Conservation (phyloP, 2,888 invertebrate species). For the Coecobrya sp. region DNA sequence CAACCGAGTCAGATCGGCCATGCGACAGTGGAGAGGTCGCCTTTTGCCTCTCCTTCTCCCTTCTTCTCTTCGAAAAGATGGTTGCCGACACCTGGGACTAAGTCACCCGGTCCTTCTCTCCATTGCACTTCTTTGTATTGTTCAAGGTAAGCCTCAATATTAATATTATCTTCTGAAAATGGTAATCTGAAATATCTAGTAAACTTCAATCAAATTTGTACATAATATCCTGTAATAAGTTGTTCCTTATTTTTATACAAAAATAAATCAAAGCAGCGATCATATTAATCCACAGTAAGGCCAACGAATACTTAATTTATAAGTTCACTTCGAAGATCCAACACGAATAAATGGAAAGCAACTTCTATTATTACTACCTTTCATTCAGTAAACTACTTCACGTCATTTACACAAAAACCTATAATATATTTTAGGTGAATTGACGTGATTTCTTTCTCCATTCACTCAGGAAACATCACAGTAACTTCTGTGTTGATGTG, state of each 20-base stretch:
- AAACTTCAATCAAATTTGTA: no score
- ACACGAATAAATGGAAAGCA: neutral
- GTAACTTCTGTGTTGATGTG: neutral
- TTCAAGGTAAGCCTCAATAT: conserved; percentile 86
- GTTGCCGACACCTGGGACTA: conserved; percentile 81
- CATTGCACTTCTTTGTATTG: conserved; percentile 85
- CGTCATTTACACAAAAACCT: conserved; percentile 63
- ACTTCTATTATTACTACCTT: neutral
- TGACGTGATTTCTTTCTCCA: conserved; percentile 2
- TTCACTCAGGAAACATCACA: neutral
- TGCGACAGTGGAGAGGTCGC: conserved; percentile 86
- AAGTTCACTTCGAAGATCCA: neutral
- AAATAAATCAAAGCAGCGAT: no score
- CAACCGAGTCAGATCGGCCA: conserved; percentile 84
- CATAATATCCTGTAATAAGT: no score
- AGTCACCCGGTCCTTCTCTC: conserved; percentile 84
- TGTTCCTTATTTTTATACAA: no score
- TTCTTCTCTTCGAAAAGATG: conserved; percentile 85
- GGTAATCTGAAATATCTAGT: no score
- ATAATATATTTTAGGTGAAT: conserved; percentile 12
- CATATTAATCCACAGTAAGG: no score
- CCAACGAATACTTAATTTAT: no score
- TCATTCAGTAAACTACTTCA: conserved; percentile 54
- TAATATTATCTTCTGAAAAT: no score
- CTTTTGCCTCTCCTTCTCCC: conserved; percentile 86